phyloP scores from a whole-genome alignment of 2,888 invertebrate species.

The Nesidiocoris tenuis region DNA sequence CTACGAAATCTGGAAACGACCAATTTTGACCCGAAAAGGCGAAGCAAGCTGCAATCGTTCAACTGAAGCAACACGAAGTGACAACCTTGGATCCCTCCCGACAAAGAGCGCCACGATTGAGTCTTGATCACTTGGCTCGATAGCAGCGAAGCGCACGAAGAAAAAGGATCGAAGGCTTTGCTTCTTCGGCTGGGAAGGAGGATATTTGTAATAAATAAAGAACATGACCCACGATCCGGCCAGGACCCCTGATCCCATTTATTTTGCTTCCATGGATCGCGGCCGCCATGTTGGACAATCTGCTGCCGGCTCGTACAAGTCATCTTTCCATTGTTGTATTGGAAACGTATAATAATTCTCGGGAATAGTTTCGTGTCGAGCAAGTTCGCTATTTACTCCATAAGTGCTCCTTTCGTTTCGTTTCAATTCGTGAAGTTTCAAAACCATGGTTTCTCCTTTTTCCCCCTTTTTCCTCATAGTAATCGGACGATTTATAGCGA shows the following conservation, averaged over 20 bases:
- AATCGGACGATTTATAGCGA: background rate
- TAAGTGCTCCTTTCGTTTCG: background rate
- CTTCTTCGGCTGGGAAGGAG: background rate
- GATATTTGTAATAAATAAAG: constrained; percentile 38
- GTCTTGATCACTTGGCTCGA: constrained; percentile 26
- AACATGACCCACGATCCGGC: constrained; percentile 27
- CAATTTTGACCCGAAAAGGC: background rate
- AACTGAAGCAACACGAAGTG: constrained; percentile 30
- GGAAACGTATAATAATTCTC: background rate
- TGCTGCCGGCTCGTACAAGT: background rate
- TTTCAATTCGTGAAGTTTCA: background rate
- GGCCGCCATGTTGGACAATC: background rate
- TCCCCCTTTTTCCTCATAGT: background rate
- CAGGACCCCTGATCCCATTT: constrained; percentile 27
- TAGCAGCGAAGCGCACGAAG: constrained; percentile 15
- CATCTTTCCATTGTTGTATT: constrained; percentile 9
- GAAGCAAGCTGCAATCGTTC: background rate
- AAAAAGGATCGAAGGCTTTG: background rate
- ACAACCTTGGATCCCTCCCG: constrained; percentile 27
- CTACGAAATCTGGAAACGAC: too few species aligned
- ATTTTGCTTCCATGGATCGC: constrained; percentile 11
- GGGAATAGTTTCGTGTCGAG: constrained; percentile 11
- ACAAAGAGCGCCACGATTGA: constrained; percentile 23
- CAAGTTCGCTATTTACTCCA: background rate
- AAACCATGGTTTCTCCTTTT: background rate